Percentiles rank a stretch among this genome's conserved stretches.
Evolutionary conservation across 2,888 invertebrate genomes (phyloP).

Genomic region (Shargacucullia verbasci): DNA sequence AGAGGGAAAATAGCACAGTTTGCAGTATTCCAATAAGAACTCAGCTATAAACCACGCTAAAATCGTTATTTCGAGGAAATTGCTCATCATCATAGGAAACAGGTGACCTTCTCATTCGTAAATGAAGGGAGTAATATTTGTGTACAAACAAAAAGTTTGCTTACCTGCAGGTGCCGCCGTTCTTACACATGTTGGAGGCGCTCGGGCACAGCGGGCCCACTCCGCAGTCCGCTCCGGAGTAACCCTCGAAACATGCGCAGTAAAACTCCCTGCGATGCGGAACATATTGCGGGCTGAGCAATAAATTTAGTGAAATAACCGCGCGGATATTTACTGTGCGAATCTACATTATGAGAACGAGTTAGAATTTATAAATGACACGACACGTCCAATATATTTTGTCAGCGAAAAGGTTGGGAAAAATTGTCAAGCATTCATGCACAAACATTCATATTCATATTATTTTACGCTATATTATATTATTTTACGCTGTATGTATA

Average conservation of each 20-base stretch:
- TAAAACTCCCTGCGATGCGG: slow-evolving; percentile 90
- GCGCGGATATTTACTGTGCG: slow-evolving; percentile 31
- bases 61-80: slow-evolving; percentile 74
- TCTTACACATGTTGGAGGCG: slow-evolving; percentile 91
- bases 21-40: slow-evolving; percentile 40
- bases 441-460: no score
- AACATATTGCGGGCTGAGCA: slow-evolving; percentile 17
- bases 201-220: slow-evolving; percentile 93
- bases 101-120: slow-evolving; percentile 23
- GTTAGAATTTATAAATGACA: slow-evolving; percentile 56
- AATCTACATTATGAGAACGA: slow-evolving; percentile 33
- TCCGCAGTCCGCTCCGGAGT: slow-evolving; percentile 94
- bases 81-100: slow-evolving; percentile 53
- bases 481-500: no score
- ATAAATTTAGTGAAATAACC: slow-evolving; percentile 51
- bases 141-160: no score
- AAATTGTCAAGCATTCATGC: no score
- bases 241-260: slow-evolving; percentile 95
- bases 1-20: slow-evolving; percentile 4
- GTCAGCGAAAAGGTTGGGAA: no score
- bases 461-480: no score
- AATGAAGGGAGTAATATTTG: neutral
- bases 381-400: slow-evolving; percentile 40
- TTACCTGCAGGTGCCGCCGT: slow-evolving; percentile 96
- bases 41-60: slow-evolving; percentile 61